These are phyloP conservation scores for Campoplex nolae DNA, from an alignment of 2,888 invertebrate species.

Conservation along the genomic window DNA sequence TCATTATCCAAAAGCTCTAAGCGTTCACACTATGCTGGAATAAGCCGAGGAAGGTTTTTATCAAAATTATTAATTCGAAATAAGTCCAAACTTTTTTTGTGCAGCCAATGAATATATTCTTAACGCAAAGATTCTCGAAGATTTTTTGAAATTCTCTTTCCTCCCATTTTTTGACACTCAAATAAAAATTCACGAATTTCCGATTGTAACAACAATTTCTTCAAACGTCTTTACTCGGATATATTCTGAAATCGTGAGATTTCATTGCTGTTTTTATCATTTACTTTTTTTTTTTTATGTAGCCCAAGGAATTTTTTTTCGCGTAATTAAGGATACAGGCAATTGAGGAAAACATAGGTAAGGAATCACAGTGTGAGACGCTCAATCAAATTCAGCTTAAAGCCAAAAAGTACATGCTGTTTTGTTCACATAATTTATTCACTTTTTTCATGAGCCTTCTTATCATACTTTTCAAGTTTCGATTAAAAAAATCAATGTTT, in stretches of 20 bases:
- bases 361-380: slow-evolving; percentile 23
- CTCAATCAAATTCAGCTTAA: not conserved
- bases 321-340: not conserved
- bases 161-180: not conserved
- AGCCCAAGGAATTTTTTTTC: not conserved
- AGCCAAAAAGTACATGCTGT: not conserved
- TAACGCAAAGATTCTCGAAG: too few species aligned
- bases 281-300: not conserved
- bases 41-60: not conserved
- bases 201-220: not conserved
- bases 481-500: not conserved
- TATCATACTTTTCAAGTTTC: not conserved
- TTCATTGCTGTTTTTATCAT: not conserved
- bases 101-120: not conserved
- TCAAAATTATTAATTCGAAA: not conserved
- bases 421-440: not conserved
- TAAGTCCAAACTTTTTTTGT: not conserved
- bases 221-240: not conserved
- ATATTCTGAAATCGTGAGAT: not conserved
- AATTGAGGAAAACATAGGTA: slow-evolving; percentile 9
- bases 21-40: slow-evolving; percentile 55
- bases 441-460: not conserved
- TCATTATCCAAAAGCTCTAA: slow-evolving; percentile 54
- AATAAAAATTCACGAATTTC: not conserved
- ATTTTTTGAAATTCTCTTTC: too few species aligned